Conservation (phyloP, 2,888 invertebrate genomes). For the Drosophila infuscata region DNA sequence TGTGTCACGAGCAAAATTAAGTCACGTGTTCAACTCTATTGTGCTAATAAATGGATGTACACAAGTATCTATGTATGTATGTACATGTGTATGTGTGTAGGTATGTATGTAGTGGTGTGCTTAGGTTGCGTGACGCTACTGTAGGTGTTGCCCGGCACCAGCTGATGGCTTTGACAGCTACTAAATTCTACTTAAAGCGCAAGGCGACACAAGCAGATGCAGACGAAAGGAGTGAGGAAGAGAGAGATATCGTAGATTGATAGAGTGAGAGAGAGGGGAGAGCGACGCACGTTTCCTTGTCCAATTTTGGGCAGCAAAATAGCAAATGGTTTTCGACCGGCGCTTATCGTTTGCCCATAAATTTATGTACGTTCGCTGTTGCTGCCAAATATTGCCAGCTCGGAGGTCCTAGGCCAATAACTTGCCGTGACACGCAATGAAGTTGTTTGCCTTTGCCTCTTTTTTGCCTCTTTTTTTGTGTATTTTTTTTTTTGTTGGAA, state of each 20-base stretch:
- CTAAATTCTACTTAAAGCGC: constrained; percentile 72
- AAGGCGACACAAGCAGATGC: constrained; percentile 2
- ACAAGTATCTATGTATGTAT: background rate
- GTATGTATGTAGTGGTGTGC: constrained; percentile 32
- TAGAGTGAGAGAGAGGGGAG: background rate
- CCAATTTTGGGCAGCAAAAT: constrained; percentile 71
- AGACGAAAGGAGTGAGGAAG: background rate
- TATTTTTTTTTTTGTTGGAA: constrained; percentile 11
- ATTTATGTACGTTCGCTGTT: constrained; percentile 54
- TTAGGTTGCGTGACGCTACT: constrained; percentile 65
- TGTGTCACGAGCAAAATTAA: background rate
- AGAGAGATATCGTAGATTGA: background rate
- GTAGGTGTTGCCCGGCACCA: constrained; percentile 77
- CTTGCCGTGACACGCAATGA: constrained; percentile 73
- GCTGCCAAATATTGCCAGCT: constrained; percentile 65
- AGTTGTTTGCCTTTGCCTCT: constrained; percentile 65
- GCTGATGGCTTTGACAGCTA: constrained; percentile 80
- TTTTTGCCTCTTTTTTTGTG: constrained; percentile 28
- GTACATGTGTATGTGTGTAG: rapidly evolving
- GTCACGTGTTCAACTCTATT: background rate
- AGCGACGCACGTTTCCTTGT: constrained; percentile 75
- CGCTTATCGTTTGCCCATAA: constrained; percentile 77
- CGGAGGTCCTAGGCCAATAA: constrained; percentile 73
- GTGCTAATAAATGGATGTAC: background rate
- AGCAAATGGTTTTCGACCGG: constrained; percentile 45